Evolutionary conservation across 2,113 vertebrate genomes (phyloP), one percentile per base, ranked within the genome.

Genomic region (Todiramphus chloris): DNA sequence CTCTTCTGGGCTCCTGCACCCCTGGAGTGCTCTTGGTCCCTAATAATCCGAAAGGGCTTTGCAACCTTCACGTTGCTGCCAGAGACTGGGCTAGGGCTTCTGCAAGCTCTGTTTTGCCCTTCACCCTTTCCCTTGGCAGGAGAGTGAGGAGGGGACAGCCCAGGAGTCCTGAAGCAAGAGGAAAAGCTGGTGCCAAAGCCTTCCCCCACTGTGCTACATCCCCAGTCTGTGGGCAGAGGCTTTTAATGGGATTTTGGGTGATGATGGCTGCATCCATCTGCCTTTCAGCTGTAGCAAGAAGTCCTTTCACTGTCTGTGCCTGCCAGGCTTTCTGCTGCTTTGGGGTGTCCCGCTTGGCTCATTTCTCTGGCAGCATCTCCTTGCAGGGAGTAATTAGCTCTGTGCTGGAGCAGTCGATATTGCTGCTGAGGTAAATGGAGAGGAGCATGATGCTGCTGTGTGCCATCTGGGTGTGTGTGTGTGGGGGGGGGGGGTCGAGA

Each of bases 341-440:
- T 0, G 19, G 81, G 63, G 64, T 85, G 77, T 96, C 94, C 95
- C 9, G 2, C 75, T 68, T 68, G 80, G 64, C 86, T 93, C 4
- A 0, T 91, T 91, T 64, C 41, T 84, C 78, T 75, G 80, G 83
- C 41, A 87, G 73, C 62, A 55, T 35, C 55, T 91, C 82, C 62
- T 76, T 31, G n/a, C 39, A 83, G 69, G 85, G 77, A 85, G 58
- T 62, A 79, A 93, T 94, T 82, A 93, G 85, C 81, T 70, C 12
- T 39, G 9, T 16, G 68, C 73, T 85, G 37, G 79, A 82, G 91
- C 46, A 21, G 76, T 94, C 6, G 2, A 10, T 90, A 79, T 10
- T 59, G 67, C 41, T 90, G 83, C 9, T 1, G 24, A 77, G 31
- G 75, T 59, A 15, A 64, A 46, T 18, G 80, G 51, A 55, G 25